Conservation (phyloP, 1,140 invertebrate genomes). For the Calliphora vicina region DNA sequence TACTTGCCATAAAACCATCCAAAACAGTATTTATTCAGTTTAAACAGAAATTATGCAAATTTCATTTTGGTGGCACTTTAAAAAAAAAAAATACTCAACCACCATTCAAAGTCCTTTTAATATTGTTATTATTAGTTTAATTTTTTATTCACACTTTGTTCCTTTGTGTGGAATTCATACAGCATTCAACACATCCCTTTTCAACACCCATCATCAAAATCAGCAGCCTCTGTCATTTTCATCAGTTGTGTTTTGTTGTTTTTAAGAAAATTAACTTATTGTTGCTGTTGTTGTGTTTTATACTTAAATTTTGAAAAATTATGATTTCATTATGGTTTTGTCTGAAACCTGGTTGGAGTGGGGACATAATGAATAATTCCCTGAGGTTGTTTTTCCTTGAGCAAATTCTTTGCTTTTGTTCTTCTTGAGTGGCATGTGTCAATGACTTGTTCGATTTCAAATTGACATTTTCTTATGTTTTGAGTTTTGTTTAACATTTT, state of each 20-base stretch:
- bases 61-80: not conserved
- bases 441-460: not conserved
- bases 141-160: not conserved
- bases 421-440: not conserved
- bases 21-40: not conserved
- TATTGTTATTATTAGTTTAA: conserved; percentile 2
- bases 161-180: not conserved
- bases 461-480: conserved; percentile 10
- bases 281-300: not conserved
- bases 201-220: not conserved
- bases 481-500: not conserved
- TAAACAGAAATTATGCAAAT: conserved; percentile 21
- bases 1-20: no score
- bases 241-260: no score
- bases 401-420: not conserved
- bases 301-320: conserved; percentile 1
- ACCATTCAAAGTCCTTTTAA: conserved; percentile 6
- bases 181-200: not conserved
- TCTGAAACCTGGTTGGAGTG: not conserved
- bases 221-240: no score
- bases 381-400: not conserved
- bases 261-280: not conserved
- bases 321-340: conserved; percentile 29
- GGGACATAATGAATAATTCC: not conserved
- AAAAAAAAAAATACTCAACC: not conserved